Conservation (phyloP, 1,140 invertebrate genomes). For the Drosophila carrolli region DNA sequence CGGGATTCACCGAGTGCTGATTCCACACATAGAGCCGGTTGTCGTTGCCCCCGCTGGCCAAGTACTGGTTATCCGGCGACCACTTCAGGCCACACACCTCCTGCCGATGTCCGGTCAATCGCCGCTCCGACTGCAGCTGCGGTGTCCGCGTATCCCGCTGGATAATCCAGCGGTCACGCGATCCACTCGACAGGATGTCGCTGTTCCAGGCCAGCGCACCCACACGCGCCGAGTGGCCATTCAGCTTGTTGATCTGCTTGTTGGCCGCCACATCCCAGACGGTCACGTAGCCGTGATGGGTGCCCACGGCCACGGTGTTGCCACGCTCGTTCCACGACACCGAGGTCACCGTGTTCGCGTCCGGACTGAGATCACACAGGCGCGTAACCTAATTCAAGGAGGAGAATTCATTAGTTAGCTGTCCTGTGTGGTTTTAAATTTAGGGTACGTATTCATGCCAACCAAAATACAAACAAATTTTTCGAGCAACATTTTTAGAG, state of each 20-base stretch:
- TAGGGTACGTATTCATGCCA: too few species aligned
- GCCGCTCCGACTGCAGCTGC: conserved; percentile 90
- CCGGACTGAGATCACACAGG: conserved; percentile 96
- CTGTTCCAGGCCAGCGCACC: conserved; percentile 99
- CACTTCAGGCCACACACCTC: conserved; percentile 99
- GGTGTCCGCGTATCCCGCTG: conserved; percentile 97
- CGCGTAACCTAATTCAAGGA: conserved; percentile 91
- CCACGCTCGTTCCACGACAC: conserved; percentile 99
- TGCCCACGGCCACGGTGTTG: conserved; percentile 98
- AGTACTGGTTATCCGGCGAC: conserved; percentile 99
- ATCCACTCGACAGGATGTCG: conserved; percentile 98
- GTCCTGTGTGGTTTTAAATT: too few species aligned
- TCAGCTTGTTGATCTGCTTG: conserved; percentile 95
- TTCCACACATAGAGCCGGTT: conserved; percentile 99
- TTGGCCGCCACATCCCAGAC: conserved; percentile 99
- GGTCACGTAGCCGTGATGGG: conserved; percentile 98
- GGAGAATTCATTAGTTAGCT: neutral
- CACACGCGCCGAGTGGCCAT: conserved; percentile 96
- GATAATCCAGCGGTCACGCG: conserved; percentile 96
- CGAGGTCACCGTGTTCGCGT: conserved; percentile 98
- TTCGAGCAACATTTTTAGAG: too few species aligned
- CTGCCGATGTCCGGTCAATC: conserved; percentile 96
- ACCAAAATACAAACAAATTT: too few species aligned
- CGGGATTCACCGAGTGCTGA: conserved; percentile 92
- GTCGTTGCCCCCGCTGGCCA: conserved; percentile 99